Evolutionary conservation across 2,113 vertebrate species (phyloP), one percentile per base, ranked within the genome.

Genomic region (Furnarius figulus): DNA sequence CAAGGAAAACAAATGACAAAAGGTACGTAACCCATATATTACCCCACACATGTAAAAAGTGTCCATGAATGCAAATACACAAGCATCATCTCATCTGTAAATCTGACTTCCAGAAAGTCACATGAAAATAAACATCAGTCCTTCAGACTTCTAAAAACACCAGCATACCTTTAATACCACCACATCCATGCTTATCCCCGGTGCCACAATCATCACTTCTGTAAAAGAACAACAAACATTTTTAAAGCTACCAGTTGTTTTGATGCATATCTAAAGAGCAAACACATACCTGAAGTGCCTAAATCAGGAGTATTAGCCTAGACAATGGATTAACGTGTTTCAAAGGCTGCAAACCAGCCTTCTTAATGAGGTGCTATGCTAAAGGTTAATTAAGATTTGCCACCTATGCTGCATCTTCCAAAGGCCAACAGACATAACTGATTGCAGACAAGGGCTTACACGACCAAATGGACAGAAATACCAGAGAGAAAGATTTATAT

Each of bases 141-240:
- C 14, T 55, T 47, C 3, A 46, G 8, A 55, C 16, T n/a, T 42
- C 5, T 37, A 70, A 50, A 63, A 55, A 10, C 0, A 3, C 4
- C 30, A 77, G 1, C 59, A 11, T 97, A 97, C 97, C 97, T 94
- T 85, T 67, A 97, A 68, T 12, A 97, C 10, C 16, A 39, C 14
- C 5, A 97, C 76, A 44, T 97, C 95, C 97, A 97, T 93, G 50
- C 44, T 92, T 91, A 46, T 58, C 63, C 86, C 35, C 31, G 28
- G 3, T 8, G 10, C 65, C n/a, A 52, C 82, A 42, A 50, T 90
- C 66, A 58, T 50, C 39, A 33, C 44, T 33, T 13, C 87, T 88
- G 46, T 17, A 79, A 84, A 78, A 78, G 19, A 87, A 61, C 2
- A 74, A 12, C 3, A 85, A 78, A 35, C 3, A 22, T 42, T 90